Conservation (phyloP, 1,140 invertebrate species). For the Pseudobourletiella spinata region DNA sequence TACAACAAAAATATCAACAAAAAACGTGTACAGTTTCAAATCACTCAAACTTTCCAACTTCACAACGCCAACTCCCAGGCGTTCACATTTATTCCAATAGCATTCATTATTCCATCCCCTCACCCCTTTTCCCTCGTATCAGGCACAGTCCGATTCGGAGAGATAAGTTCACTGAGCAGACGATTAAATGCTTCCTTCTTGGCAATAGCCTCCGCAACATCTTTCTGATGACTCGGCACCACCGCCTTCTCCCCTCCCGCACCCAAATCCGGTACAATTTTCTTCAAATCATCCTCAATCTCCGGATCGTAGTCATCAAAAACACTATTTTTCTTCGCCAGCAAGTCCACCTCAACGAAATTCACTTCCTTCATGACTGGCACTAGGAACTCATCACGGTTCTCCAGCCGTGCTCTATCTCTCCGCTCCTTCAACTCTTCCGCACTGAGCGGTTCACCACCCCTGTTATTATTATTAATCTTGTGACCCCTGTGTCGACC, state of each 20-base stretch:
- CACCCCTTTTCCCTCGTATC: conserved; percentile 70
- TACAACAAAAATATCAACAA: no score
- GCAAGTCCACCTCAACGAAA: conserved; percentile 27
- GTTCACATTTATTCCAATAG: no score
- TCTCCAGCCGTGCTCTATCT: conserved; percentile 16
- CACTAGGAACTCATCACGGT: conserved; percentile 31
- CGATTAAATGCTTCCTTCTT: conserved; percentile 83
- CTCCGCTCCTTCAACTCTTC: background rate
- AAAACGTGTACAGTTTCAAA: no score
- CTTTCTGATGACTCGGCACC: conserved; percentile 35
- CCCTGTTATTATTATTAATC: background rate
- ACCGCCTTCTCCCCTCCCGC: conserved; percentile 52
- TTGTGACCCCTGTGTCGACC: background rate
- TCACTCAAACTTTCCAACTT: no score
- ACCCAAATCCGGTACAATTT: conserved; percentile 52
- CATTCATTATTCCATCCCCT: no score
- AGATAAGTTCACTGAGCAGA: conserved; percentile 77
- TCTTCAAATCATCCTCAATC: conserved; percentile 44
- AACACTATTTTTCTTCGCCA: background rate
- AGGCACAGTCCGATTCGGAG: conserved; percentile 66
- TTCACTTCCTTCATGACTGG: conserved; percentile 28
- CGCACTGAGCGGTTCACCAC: background rate
- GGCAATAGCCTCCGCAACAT: conserved; percentile 61
- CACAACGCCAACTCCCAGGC: no score
- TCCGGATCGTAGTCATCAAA: conserved; percentile 33